Percentiles rank a stretch among this genome's conserved stretches.
phyloP scores from a whole-genome alignment of 2,888 invertebrate genomes.

The Asteroscopus sphinx region DNA sequence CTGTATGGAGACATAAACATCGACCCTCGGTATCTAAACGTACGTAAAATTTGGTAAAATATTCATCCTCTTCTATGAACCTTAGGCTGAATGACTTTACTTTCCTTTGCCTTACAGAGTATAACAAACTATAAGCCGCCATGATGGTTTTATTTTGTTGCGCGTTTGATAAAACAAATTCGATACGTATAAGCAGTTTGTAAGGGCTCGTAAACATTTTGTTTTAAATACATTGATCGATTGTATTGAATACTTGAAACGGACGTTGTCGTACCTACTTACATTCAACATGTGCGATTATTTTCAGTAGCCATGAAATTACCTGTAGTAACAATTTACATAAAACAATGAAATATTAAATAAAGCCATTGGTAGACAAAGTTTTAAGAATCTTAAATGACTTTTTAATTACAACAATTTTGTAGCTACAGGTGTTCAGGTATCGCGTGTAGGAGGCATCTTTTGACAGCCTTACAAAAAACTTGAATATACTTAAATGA shows the following conservation, averaged over 20 bases:
- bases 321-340: conserved; percentile 26
- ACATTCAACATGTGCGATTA: not conserved
- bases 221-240: not conserved
- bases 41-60: conserved; percentile 74
- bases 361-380: conserved; percentile 20
- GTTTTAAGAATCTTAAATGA: conserved; percentile 39
- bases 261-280: not conserved
- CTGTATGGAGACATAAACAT: conserved; percentile 85
- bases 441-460: conserved; percentile 1
- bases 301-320: conserved; percentile 3
- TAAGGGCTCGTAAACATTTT: not conserved
- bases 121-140: conserved; percentile 2
- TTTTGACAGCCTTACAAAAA: conserved; percentile 23
- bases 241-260: not conserved
- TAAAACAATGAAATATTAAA: conserved; percentile 34
- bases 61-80: conserved; percentile 50
- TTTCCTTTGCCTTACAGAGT: conserved; percentile 28
- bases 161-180: not conserved
- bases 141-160: conserved; percentile 26
- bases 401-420: conserved; percentile 39
- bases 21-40: conserved; percentile 63
- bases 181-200: too few relatives aligned
- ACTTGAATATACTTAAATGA: conserved; percentile 12
- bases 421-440: conserved; percentile 21
- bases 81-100: conserved; percentile 32